phyloP scores from a whole-genome alignment of 2,888 invertebrate genomes.

The Trissonchulus sp. region DNA sequence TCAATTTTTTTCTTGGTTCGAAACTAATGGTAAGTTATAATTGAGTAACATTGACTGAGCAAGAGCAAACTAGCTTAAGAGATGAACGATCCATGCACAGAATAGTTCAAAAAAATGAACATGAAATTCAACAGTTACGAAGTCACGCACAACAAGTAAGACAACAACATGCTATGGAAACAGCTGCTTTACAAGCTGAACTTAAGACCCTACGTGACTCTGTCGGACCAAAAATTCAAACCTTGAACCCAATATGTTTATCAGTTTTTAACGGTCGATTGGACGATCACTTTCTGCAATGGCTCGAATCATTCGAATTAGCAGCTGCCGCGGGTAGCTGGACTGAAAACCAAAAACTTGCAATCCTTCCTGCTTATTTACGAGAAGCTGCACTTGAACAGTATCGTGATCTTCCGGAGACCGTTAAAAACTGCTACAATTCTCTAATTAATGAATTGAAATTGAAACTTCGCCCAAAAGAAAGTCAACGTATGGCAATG shows the following conservation, averaged over 20 bases:
- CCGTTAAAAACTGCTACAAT: background rate
- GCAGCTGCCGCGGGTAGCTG: background rate
- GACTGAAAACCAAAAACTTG: background rate
- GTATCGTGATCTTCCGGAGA: conserved; percentile 1
- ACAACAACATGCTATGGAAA: too few relatives aligned
- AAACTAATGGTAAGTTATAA: too few relatives aligned
- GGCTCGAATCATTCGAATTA: too few relatives aligned
- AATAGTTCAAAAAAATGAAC: too few relatives aligned
- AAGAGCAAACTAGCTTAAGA: too few relatives aligned
- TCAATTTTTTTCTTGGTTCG: too few relatives aligned
- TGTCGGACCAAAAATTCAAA: background rate
- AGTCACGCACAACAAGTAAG: too few relatives aligned
- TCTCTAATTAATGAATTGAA: background rate
- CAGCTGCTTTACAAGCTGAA: too few relatives aligned
- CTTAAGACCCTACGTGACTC: too few relatives aligned
- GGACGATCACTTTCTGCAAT: background rate
- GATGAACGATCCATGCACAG: too few relatives aligned
- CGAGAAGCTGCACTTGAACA: background rate
- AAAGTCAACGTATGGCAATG: background rate
- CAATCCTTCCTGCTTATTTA: background rate
- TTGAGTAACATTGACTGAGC: too few relatives aligned
- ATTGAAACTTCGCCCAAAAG: background rate
- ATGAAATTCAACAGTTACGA: too few relatives aligned
- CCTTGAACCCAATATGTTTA: conserved; percentile 5
- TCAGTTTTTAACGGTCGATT: background rate